Evolutionary conservation across 35 echinoderm and acorn worm genomes (phyloP).

Genomic region (Chiridota heheva): DNA sequence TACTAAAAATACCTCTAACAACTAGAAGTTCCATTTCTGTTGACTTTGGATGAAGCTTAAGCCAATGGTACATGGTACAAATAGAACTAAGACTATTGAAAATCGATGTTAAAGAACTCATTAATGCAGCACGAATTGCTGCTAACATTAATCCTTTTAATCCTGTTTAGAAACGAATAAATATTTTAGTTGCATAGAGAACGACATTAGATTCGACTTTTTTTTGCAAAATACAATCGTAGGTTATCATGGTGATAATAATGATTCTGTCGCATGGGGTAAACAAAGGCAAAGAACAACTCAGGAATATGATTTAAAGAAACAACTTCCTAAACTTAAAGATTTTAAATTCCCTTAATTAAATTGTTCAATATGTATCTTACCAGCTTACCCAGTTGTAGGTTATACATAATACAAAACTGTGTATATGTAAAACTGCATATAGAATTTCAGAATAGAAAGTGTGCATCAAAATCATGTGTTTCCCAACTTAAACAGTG

Average conservation of each 20-base stretch:
- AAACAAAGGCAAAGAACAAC: not conserved
- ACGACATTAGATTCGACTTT: not conserved
- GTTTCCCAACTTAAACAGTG: no score
- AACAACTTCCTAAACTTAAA: no score
- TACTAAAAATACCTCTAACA: conserved; percentile 49
- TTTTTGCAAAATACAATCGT: not conserved
- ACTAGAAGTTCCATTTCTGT: conserved; percentile 56
- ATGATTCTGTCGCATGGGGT: not conserved
- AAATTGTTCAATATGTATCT: no score
- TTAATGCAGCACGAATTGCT: conserved; percentile 72
- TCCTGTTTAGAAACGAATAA: conserved; percentile 17
- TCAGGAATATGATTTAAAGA: not conserved
- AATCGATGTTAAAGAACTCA: conserved; percentile 71
- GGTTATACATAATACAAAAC: no score
- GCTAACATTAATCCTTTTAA: conserved; percentile 74
- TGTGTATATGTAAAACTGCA: no score
- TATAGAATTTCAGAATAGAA: no score
- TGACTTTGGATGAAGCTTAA: conserved; percentile 26
- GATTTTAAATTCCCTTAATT: no score
- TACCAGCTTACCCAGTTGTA: no score
- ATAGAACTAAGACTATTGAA: conserved; percentile 65
- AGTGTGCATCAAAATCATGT: no score
- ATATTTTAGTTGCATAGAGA: not conserved
- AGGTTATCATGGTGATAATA: not conserved
- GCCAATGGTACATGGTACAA: conserved; percentile 59